Evolutionary conservation across 2,888 invertebrate genomes (phyloP).

Genomic region (Acanthosepion lycidas): DNA sequence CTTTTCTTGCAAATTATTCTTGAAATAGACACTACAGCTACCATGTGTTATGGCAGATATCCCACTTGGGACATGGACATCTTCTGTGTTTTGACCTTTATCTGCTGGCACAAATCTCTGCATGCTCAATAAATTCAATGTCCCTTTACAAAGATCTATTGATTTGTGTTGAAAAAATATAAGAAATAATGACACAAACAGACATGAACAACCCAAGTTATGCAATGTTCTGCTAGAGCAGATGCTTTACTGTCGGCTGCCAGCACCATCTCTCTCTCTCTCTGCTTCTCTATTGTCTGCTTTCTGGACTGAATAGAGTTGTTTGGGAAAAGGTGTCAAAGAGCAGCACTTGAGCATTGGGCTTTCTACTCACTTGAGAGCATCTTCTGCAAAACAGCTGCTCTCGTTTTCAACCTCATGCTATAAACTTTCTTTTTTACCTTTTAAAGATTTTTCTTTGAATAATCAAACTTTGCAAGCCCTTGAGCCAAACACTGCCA

Average conservation of each 20-base stretch:
- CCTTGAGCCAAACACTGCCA: background rate
- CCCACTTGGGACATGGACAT: no score
- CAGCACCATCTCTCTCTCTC: background rate
- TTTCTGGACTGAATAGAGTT: background rate
- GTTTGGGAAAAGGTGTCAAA: background rate
- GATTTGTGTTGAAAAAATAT: background rate
- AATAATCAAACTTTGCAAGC: slow-evolving; percentile 17
- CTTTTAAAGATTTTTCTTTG: background rate
- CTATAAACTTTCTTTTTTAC: background rate
- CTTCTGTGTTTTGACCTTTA: no score
- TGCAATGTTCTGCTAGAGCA: background rate
- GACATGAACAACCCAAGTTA: background rate
- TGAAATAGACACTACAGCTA: no score
- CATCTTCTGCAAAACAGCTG: slow-evolving; percentile 15
- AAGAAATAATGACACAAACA: background rate
- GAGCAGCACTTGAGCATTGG: background rate
- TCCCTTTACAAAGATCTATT: background rate
- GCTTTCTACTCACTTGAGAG: background rate
- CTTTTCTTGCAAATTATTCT: no score
- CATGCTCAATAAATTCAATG: no score
- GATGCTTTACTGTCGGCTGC: background rate
- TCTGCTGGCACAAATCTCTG: no score
- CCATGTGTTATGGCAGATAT: no score
- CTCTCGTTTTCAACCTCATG: background rate
- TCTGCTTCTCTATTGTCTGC: background rate